Evolutionary conservation across 2,797 vertebrate genomes (phyloP).

Genomic region (Xenops minutus): DNA sequence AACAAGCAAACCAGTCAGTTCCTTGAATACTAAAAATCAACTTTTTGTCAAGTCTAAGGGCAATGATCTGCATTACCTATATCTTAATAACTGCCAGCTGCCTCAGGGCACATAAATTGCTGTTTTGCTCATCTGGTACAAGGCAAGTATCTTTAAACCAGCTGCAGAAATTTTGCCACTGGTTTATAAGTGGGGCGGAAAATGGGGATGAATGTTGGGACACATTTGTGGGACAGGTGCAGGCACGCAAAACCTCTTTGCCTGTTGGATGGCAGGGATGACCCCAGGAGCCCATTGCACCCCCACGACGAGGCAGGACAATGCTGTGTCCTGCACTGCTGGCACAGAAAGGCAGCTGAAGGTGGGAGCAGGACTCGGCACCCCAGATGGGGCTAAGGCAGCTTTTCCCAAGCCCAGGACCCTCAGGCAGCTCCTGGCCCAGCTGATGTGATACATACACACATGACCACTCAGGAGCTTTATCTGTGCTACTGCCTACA

Average conservation of each 20-base stretch:
- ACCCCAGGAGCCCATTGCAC: neutral
- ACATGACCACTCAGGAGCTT: too few relatives aligned
- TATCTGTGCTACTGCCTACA: neutral
- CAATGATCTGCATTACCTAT: neutral
- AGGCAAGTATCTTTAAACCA: neutral
- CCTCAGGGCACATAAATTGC: neutral
- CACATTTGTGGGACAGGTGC: neutral
- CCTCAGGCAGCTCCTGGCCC: neutral
- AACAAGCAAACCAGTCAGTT: neutral
- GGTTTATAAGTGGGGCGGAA: neutral
- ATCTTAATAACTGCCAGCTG: neutral
- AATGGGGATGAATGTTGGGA: neutral
- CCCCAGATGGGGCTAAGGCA: neutral
- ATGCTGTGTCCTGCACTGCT: neutral
- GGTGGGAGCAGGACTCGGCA: accelerated
- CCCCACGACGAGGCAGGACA: neutral
- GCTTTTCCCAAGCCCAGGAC: neutral
- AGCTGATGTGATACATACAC: neutral
- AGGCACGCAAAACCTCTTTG: neutral
- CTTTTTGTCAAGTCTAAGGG: neutral
- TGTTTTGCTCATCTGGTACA: neutral
- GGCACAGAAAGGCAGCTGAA: accelerated
- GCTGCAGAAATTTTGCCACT: neutral
- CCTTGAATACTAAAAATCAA: neutral
- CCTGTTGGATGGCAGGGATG: neutral